Evolutionary conservation across 2,888 invertebrate species (phyloP).

Genomic region (Parnassius orleans): DNA sequence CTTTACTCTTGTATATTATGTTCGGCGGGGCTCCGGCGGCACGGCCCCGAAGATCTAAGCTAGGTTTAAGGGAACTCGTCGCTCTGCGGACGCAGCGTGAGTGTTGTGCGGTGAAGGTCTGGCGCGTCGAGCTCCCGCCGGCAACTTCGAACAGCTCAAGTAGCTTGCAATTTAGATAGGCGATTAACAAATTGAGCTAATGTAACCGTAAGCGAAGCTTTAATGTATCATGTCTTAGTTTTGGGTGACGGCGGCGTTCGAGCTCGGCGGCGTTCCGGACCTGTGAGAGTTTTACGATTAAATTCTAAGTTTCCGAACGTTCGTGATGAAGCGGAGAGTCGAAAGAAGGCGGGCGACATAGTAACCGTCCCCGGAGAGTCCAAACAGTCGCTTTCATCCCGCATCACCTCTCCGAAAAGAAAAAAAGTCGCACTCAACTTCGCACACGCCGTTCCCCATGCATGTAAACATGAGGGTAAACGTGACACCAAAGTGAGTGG

Average conservation of each 20-base stretch:
- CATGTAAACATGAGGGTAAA: constrained; percentile 6
- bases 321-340: constrained; percentile 21
- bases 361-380: constrained; percentile 71
- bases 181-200: constrained; percentile 77
- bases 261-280: constrained; percentile 50
- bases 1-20: constrained; percentile 68
- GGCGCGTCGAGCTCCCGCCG: constrained; percentile 50
- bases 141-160: constrained; percentile 48
- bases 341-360: constrained; percentile 49
- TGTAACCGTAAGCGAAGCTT: constrained; percentile 70
- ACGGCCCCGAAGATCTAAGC: constrained; percentile 58
- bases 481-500: constrained; percentile 8
- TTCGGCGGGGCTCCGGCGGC: constrained; percentile 50
- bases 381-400: constrained; percentile 50
- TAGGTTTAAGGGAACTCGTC: constrained; percentile 54
- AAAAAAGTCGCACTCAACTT: constrained; percentile 54
- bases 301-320: constrained; percentile 21
- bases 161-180: constrained; percentile 77
- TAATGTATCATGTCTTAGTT: constrained; percentile 55
- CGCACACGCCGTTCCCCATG: constrained; percentile 31
- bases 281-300: constrained; percentile 36
- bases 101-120: constrained; percentile 62
- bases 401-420: constrained; percentile 65
- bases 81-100: constrained; percentile 57
- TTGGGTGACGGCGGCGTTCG: constrained; percentile 40